Percentiles rank a stretch among this genome's conserved stretches.
These are phyloP conservation scores for Leptoclinus maculatus DNA, from an alignment of 2,797 vertebrate genomes.

Conservation along the genomic window DNA sequence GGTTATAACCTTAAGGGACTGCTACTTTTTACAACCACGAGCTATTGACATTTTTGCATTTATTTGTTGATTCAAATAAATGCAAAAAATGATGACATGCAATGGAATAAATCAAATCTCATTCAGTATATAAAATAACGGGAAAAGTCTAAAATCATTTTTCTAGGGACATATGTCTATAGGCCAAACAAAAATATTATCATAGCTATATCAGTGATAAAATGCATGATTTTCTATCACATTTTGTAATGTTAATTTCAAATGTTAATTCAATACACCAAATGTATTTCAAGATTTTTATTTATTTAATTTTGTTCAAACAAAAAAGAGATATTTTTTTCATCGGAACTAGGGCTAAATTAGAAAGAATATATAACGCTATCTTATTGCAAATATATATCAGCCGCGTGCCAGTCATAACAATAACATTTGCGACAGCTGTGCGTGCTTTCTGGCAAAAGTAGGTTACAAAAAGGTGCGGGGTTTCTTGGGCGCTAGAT, in stretches of 20 bases:
- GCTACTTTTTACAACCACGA: background rate
- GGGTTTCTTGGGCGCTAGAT: constrained; percentile 43
- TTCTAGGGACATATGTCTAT: background rate
- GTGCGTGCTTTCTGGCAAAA: constrained; percentile 63
- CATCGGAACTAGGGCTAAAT: background rate
- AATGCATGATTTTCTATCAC: background rate
- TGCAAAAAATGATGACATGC: background rate
- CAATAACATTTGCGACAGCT: constrained; percentile 76
- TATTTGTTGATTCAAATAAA: background rate
- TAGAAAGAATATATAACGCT: background rate
- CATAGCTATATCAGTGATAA: background rate
- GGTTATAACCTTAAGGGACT: background rate
- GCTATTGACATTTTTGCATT: background rate
- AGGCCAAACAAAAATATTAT: background rate
- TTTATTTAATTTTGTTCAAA: too few relatives aligned
- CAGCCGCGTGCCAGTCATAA: background rate
- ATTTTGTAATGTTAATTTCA: background rate
- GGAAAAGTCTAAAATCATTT: background rate
- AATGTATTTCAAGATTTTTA: background rate
- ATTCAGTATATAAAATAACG: background rate
- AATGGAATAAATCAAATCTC: background rate
- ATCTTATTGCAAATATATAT: background rate
- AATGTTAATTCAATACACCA: background rate
- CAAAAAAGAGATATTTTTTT: too few relatives aligned
- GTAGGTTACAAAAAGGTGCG: constrained; percentile 79